Base-by-base conservation (phyloP, 1,140 invertebrate species). In the Pteromalus puparum region DNA sequence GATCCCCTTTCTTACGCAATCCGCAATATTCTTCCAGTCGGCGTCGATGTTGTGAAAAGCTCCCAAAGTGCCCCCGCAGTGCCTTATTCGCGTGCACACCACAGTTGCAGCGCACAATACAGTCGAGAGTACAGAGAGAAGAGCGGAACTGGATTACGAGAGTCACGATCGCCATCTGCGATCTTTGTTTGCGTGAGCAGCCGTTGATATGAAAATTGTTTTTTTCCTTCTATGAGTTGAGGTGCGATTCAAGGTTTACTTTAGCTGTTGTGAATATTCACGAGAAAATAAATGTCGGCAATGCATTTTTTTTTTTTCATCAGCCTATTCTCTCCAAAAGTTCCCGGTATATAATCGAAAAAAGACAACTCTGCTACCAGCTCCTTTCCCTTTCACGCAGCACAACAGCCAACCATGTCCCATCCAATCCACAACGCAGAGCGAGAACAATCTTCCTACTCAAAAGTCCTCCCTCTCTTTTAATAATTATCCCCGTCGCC, bases 111-210 rank as follows among this genome's bases (percentile, higher is more conserved):
- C 28, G 72, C 72, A 21, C 21, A 74, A 61, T n/a, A 61, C 5
- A 61, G 61, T 67, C 12, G 28, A 7, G 38, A 42, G 38, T 9
- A 42, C 46, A 61, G 18, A 46, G n/a, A 76, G 28, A 26, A 26
- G 61, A 75, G 61, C 53, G 53, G 73, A 82, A 82, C 73, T 82
- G 68, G 80, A 82, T 75, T 83, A 82, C 81, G 46, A 82, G 80
- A 74, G 74, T 76, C 81, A 77, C 73, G 73, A 77, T 26, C 21
- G 18, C 28, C 48, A 18, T 42, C 73, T 42, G 73, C n/a, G 38
- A 74, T 74, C 1, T 21, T 30, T 74, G 48, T 53, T 53, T 61
- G 18, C 53, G 3, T 61, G 53, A 5, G 53, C 21, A 3, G 53
- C 18, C 6, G 2, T 48, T 48, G 13, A 61, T 61, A 61, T n/a